A percentile compares a stretch with the other conserved stretches of the same genome.
phyloP scores from a whole-genome alignment of 1,140 invertebrate species.

The Drosophila mojavensis region DNA sequence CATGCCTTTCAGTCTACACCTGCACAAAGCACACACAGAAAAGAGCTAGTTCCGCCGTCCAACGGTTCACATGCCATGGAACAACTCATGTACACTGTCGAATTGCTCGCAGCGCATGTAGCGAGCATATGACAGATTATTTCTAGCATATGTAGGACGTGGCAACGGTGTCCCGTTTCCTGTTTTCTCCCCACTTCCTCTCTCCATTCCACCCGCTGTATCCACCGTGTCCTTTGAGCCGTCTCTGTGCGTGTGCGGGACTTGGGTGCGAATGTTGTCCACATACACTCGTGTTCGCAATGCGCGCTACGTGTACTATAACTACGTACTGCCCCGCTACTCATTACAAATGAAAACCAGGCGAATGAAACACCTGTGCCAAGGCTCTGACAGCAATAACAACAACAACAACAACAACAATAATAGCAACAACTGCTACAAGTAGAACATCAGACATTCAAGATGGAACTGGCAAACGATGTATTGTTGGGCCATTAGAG shows the following conservation, averaged over 20 bases:
- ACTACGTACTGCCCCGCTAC: constrained; percentile 21
- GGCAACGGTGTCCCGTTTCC: constrained; percentile 2
- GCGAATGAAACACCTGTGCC: constrained; percentile 64
- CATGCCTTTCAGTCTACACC: no score
- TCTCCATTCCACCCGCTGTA: background rate
- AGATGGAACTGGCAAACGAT: constrained; percentile 39
- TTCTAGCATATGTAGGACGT: constrained; percentile 30
- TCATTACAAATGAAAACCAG: constrained; percentile 68
- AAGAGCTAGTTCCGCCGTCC: background rate
- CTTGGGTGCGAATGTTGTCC: constrained; percentile 16
- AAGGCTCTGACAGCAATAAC: constrained; percentile 60
- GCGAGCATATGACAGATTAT: constrained; percentile 70
- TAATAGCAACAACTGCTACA: constrained; percentile 1
- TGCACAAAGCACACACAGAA: background rate
- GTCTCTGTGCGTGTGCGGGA: constrained; percentile 27
- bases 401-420: constrained; percentile 20
- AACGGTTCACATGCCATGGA: background rate
- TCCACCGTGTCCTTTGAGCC: constrained; percentile 16
- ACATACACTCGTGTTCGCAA: constrained; percentile 42
- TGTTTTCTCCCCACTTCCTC: background rate
- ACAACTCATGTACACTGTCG: background rate
- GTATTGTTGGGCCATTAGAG: constrained; percentile 53
- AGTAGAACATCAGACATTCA: constrained; percentile 9
- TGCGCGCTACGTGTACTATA: constrained; percentile 60
- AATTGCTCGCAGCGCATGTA: constrained; percentile 6